Base-by-base conservation (phyloP, 2,797 vertebrate species). In the Acanthopagrus latus region DNA sequence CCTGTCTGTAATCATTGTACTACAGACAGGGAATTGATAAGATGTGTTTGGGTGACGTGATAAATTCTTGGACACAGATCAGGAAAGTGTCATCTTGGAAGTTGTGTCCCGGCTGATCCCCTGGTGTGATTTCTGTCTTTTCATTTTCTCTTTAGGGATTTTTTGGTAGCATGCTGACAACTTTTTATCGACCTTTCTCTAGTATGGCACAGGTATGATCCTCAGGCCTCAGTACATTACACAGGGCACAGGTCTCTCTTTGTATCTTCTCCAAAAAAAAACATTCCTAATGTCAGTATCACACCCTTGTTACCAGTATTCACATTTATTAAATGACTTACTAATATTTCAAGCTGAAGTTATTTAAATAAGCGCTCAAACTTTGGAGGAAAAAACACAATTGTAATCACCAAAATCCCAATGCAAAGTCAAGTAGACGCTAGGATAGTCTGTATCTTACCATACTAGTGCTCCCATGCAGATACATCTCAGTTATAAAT, bases 211-310 rank as follows among this genome's bases (percentile, higher is more conserved):
- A 63, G 54, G 60, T 72, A 50, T 64, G 73, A 44, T 83, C 64
- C 68, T 83, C 77, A 83, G 73, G 75, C 80, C 59, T 81, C 60
- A 48, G 81, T 81, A 76, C 71, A 56, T 65, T 64, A 67, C 74
- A 78, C 68, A 78, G 44, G 69, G 52, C 71, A 81, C 68, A 73
- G 52, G 65, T 73, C 67, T 86, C 58, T 67, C 55, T 77, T 71
- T 46, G 10, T 54, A 46, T 80, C 65, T 56, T 75, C 62, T 67
- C 47, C 63, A 56, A 38, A 56, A 64, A 56, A 59, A 68, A 44
- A 25, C 59, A 68, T 82, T 76, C 71, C 66, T 66, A 29, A 62
- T 60, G 44, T 77, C 60, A 56, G 23, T 27, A 47, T 74, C 78
- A 57, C 38, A 60, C 64, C 29, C 23, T 21, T 46, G 25, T 38